phyloP scores from a whole-genome alignment of 2,888 invertebrate genomes.

The Philereme vetulata region DNA sequence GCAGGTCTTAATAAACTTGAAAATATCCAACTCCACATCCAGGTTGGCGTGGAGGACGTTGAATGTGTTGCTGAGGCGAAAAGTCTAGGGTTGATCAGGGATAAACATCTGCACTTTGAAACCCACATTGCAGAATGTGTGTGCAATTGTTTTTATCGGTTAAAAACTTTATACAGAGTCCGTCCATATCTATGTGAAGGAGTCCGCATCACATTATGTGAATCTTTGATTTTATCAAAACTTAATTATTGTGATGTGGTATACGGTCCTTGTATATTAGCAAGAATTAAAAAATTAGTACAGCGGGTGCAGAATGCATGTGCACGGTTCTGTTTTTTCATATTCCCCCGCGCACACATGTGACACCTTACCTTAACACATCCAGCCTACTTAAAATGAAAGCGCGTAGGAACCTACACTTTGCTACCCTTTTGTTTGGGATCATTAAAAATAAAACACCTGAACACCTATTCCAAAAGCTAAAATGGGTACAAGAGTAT shows the following conservation, averaged over 20 bases:
- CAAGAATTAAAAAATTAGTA: neutral
- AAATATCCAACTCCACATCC: neutral
- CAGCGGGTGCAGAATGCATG: too few relatives aligned
- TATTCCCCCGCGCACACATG: too few relatives aligned
- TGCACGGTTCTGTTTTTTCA: too few relatives aligned
- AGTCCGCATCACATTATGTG: neutral
- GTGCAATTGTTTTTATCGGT: neutral
- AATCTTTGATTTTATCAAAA: neutral
- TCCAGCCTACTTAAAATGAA: too few relatives aligned
- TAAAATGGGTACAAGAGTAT: too few relatives aligned
- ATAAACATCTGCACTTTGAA: neutral
- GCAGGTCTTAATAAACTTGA: neutral
- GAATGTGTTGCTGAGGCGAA: neutral
- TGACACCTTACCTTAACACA: too few relatives aligned
- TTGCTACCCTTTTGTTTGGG: too few relatives aligned
- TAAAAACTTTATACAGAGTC: neutral
- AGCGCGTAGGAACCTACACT: too few relatives aligned
- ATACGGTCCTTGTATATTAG: neutral
- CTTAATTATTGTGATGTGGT: neutral
- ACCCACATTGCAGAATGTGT: neutral
- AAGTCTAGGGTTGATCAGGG: neutral
- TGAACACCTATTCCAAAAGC: too few relatives aligned
- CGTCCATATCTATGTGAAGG: neutral
- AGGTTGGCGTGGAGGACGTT: neutral
- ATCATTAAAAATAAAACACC: too few relatives aligned